Evolutionary conservation across 2,797 vertebrate genomes (phyloP), one percentile per base, ranked within the genome.

Genomic region (Epinephelus coioides): DNA sequence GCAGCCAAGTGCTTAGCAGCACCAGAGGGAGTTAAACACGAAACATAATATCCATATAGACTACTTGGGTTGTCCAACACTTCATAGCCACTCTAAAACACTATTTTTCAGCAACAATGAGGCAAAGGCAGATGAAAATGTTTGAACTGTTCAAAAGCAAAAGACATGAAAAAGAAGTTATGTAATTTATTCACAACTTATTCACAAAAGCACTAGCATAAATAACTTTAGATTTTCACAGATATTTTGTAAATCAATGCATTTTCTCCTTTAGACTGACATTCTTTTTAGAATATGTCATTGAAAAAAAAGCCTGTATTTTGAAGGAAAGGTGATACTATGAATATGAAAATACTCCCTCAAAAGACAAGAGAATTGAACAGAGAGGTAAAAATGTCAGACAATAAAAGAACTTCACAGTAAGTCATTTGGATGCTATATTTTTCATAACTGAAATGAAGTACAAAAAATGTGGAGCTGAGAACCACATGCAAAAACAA

Each of bases 1-100:
- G 69, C 62, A 72, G 77, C 62, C 63, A 79, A 87, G 63, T 59
- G 49, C 72, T 86, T 70, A 76, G 63, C 76, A 73, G 63, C 69
- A 87, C 75, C 59, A 76, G 57, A 82, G 76, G 79, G 38, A 84
- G 47, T 78, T 43, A 2, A 43, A 57, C 69, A 76, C 62, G 49
- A 72, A 86, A 79, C 55, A 66, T 47, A 72, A 81, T 64, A 82
- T 76, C 61, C n/a, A 38, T 55, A 47, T 3, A 79, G 18, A 67
- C 67, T 19, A 76, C 62, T 73, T 76, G 50, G 61, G 61, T 73
- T 69, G 67, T 63, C 30, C 60, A 81, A 66, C 43, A 21, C 50
- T 78, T 81, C 57, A 72, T 59, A 82, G 65, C 14, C 66, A 55
- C 80, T 75, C 12, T 5, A 47, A 61, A 76, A 51, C 49, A 51